Evolutionary conservation across 2,797 vertebrate species (phyloP).

Genomic region (Tenualosa ilisha): DNA sequence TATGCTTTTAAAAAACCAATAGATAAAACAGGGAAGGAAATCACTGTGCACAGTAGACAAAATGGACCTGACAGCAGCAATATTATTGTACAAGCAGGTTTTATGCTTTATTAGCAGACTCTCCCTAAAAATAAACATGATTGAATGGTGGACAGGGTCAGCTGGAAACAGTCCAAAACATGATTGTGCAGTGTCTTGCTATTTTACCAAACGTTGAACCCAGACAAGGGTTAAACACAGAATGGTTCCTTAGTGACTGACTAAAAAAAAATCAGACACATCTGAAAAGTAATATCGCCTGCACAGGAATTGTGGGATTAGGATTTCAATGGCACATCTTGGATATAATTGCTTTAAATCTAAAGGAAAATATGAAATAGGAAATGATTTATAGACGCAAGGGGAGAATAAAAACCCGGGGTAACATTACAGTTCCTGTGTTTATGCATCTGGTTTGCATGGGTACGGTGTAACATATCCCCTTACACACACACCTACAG

Average conservation of each 20-base stretch:
- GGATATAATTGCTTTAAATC: slow-evolving; percentile 77
- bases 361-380: slow-evolving; percentile 73
- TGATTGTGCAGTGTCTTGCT: slow-evolving; percentile 55
- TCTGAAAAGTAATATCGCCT: slow-evolving; percentile 69
- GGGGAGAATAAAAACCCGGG: slow-evolving; percentile 68
- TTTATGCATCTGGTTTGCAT: slow-evolving; percentile 76
- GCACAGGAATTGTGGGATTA: slow-evolving; percentile 71
- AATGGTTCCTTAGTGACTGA: slow-evolving; percentile 70
- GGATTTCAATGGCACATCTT: slow-evolving; percentile 75
- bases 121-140: slow-evolving; percentile 73
- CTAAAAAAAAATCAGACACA: slow-evolving; percentile 74
- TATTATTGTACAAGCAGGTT: slow-evolving; percentile 67
- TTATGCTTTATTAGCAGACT: slow-evolving; percentile 66
- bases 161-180: slow-evolving; percentile 67
- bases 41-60: slow-evolving; percentile 13
- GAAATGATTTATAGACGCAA: slow-evolving; percentile 80
- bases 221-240: slow-evolving; percentile 66
- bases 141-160: slow-evolving; percentile 67
- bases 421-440: slow-evolving; percentile 72
- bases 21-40: slow-evolving; percentile 51
- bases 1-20: slow-evolving; percentile 54
- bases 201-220: slow-evolving; percentile 56
- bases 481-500: slow-evolving; percentile 70
- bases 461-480: slow-evolving; percentile 72
- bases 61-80: slow-evolving; percentile 62